These are phyloP conservation scores for Cyclina sinensis DNA, from an alignment of 1,140 invertebrate species.

Conservation along the genomic window DNA sequence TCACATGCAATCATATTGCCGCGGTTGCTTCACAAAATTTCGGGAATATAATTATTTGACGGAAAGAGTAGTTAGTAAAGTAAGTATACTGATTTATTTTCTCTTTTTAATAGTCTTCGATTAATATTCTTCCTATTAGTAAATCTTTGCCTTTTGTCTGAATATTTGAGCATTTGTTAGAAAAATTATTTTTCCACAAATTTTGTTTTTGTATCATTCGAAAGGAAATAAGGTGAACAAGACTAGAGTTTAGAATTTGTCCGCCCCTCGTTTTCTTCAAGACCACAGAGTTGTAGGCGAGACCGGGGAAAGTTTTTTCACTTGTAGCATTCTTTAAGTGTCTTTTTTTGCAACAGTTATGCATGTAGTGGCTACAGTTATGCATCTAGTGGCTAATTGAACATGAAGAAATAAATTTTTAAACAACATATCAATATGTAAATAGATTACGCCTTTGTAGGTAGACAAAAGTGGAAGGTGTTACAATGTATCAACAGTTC, in stretches of 20 bases:
- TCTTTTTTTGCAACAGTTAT: constrained; percentile 52
- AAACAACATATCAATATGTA: constrained; percentile 51
- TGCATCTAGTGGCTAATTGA: constrained; percentile 33
- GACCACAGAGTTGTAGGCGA: constrained; percentile 53
- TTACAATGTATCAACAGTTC: constrained; percentile 43
- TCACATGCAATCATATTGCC: constrained; percentile 53
- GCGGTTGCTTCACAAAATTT: constrained; percentile 51
- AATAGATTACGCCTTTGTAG: constrained; percentile 44
- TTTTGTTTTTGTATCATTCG: constrained; percentile 54
- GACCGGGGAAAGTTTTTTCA: constrained; percentile 49
- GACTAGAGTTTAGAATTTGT: constrained; percentile 53
- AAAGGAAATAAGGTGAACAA: constrained; percentile 55
- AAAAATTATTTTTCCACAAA: constrained; percentile 55
- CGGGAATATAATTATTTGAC: constrained; percentile 49
- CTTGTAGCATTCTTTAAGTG: constrained; percentile 31
- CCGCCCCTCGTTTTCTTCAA: constrained; percentile 53
- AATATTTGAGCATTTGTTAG: constrained; percentile 55
- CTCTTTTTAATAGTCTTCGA: too few species aligned
- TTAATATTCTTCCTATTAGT: constrained; percentile 55
- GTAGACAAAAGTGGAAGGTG: constrained; percentile 47
- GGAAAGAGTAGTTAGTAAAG: constrained; percentile 31
- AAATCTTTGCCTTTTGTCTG: constrained; percentile 55
- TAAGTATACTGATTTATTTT: constrained; percentile 56
- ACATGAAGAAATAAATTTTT: constrained; percentile 56
- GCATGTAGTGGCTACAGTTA: constrained; percentile 54